Evolutionary conservation across 2,113 vertebrate genomes (phyloP).

Genomic region (Silurus asotus): DNA sequence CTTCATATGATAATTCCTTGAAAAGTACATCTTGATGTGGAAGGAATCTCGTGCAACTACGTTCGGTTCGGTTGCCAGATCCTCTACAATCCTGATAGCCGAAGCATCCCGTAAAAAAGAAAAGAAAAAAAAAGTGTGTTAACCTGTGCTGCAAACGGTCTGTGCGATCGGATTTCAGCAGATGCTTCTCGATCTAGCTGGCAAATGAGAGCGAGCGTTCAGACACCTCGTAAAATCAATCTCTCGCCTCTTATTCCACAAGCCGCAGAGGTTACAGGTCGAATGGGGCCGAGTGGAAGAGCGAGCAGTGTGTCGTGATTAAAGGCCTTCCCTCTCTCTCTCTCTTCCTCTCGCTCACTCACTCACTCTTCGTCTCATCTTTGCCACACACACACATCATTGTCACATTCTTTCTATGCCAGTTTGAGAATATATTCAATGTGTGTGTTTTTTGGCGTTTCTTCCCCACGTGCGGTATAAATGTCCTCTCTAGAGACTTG

Average conservation of each 20-base stretch:
- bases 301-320: slow-evolving; percentile 14
- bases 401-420: neutral
- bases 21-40: neutral
- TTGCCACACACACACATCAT: neutral
- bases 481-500: neutral
- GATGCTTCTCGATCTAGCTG: slow-evolving; percentile 33
- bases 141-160: slow-evolving; percentile 36
- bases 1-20: neutral
- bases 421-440: neutral
- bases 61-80: neutral
- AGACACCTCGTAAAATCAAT: slow-evolving; percentile 49
- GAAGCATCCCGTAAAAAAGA: neutral
- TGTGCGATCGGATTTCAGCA: slow-evolving; percentile 31
- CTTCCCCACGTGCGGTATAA: neutral
- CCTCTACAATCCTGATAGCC: neutral
- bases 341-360: neutral
- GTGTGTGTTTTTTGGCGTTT: neutral
- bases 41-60: neutral
- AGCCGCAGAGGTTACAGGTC: slow-evolving; percentile 36
- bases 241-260: slow-evolving; percentile 42
- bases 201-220: slow-evolving; percentile 36
- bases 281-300: slow-evolving; percentile 29
- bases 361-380: neutral
- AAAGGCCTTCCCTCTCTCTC: slow-evolving; percentile 10
- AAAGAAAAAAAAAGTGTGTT: neutral